Conservation (phyloP, 2,888 invertebrate genomes). For the Dorcus hopei region DNA sequence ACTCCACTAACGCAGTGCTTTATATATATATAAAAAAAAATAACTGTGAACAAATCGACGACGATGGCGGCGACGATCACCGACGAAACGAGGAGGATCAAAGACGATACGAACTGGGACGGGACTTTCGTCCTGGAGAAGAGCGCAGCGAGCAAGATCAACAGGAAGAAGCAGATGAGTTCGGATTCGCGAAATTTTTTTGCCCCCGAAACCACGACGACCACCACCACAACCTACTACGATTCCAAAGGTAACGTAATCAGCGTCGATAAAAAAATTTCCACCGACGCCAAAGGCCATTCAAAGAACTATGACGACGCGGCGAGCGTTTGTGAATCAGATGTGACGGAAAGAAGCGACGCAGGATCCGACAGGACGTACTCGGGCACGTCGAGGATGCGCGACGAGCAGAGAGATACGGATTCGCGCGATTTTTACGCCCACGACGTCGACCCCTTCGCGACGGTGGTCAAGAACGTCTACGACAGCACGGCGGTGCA, state of each 20-base stretch:
- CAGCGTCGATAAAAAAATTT: constrained; percentile 32
- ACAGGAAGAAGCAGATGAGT: constrained; percentile 15
- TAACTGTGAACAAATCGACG: constrained; percentile 40
- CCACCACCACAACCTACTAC: constrained; percentile 44
- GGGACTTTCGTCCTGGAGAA: constrained; percentile 21
- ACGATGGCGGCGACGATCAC: constrained; percentile 12
- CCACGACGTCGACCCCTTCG: constrained; percentile 37
- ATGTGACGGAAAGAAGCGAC: background rate
- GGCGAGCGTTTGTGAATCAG: constrained; percentile 1
- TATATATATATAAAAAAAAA: background rate
- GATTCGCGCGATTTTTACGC: constrained; percentile 43
- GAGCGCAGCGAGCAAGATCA: background rate
- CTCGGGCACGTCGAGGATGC: constrained; percentile 34
- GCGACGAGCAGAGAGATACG: constrained; percentile 32
- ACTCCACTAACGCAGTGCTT: constrained; percentile 4
- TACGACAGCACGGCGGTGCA: constrained; percentile 45
- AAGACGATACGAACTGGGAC: background rate
- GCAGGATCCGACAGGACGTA: constrained; percentile 5
- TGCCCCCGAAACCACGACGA: constrained; percentile 13
- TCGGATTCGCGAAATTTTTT: constrained; percentile 22
- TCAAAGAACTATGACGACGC: background rate
- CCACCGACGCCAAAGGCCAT: background rate
- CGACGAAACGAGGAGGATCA: constrained; percentile 18
- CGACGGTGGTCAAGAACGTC: constrained; percentile 39
- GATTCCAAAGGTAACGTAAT: constrained; percentile 45